These are phyloP conservation scores for Sebastes fasciatus DNA, from an alignment of 2,113 vertebrate genomes.

Conservation along the genomic window DNA sequence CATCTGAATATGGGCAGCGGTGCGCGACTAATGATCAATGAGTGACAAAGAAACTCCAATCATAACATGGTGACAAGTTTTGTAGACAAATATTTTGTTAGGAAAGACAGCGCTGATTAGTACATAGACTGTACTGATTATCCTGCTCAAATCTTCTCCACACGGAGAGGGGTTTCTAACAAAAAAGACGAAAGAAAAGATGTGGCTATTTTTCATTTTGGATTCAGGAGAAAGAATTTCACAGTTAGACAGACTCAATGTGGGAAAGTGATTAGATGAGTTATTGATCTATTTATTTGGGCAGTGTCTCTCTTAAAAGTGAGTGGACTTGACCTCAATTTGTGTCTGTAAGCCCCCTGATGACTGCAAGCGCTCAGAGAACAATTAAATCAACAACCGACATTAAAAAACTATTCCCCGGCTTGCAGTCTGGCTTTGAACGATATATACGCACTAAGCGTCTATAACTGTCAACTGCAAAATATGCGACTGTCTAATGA, in stretches of 20 bases:
- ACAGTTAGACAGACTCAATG: constrained; percentile 44
- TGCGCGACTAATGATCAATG: constrained; percentile 59
- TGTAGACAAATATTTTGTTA: constrained; percentile 34
- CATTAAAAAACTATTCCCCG: constrained; percentile 45
- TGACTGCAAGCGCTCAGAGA: constrained; percentile 26
- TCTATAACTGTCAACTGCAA: constrained; percentile 20
- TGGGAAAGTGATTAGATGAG: constrained; percentile 58
- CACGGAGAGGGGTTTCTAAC: background rate
- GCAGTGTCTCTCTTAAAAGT: constrained; percentile 47
- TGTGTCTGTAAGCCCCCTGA: constrained; percentile 39
- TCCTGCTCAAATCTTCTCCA: background rate
- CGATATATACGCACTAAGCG: background rate
- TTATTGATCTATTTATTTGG: constrained; percentile 70
- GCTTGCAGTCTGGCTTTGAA: constrained; percentile 22
- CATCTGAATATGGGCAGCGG: constrained; percentile 19
- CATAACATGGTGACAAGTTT: constrained; percentile 30
- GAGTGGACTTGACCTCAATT: constrained; percentile 58
- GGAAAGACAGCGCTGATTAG: constrained; percentile 15
- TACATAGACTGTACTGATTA: background rate
- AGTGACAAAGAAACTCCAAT: constrained; percentile 50
- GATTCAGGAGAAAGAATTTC: constrained; percentile 39
- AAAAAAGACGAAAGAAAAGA: background rate
- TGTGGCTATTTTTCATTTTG: constrained; percentile 31
- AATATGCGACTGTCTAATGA: constrained; percentile 34
- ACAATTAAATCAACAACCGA: constrained; percentile 37